Evolutionary conservation across 2,888 invertebrate species (phyloP).

Genomic region (Mechanitis mazaeus): DNA sequence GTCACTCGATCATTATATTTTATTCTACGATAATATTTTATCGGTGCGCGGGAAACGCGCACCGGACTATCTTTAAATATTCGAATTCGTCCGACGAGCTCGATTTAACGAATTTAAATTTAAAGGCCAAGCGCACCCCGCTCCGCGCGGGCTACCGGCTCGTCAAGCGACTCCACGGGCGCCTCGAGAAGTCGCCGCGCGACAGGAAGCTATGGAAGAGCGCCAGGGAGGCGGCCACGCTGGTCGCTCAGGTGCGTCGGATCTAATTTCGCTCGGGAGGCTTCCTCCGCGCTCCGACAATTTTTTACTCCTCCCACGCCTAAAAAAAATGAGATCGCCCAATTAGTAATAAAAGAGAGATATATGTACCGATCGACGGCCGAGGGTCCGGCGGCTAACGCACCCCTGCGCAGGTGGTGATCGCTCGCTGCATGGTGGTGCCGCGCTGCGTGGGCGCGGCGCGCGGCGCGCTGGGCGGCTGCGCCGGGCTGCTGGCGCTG

Average conservation of each 20-base stretch:
- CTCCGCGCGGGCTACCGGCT: slow-evolving; percentile 50
- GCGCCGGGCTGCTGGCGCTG: slow-evolving; percentile 49
- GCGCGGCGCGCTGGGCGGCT: slow-evolving; percentile 51
- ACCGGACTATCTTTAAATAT: too few relatives aligned
- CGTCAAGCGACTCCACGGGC: slow-evolving; percentile 56
- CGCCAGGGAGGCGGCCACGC: slow-evolving; percentile 62
- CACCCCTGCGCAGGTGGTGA: slow-evolving; percentile 48
- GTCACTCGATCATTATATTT: slow-evolving; percentile 28
- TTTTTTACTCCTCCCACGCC: too few relatives aligned
- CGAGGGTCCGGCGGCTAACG: too few relatives aligned
- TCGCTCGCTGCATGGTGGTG: slow-evolving; percentile 67
- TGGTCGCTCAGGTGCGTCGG: slow-evolving; percentile 59
- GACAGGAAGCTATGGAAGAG: slow-evolving; percentile 71
- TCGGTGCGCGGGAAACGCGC: too few relatives aligned
- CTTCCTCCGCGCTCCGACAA: too few relatives aligned
- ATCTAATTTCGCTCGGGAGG: too few relatives aligned
- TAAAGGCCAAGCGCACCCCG: slow-evolving; percentile 61
- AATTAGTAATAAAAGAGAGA: too few relatives aligned
- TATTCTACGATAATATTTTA: too few relatives aligned
- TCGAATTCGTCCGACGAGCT: too few relatives aligned
- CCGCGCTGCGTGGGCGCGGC: slow-evolving; percentile 42
- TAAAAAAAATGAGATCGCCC: too few relatives aligned
- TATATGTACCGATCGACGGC: too few relatives aligned
- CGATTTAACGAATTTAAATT: too few relatives aligned
- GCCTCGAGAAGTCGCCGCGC: slow-evolving; percentile 53